Evolutionary conservation across 2,113 vertebrate species (phyloP).

Genomic region (Ailuropoda melanoleuca): DNA sequence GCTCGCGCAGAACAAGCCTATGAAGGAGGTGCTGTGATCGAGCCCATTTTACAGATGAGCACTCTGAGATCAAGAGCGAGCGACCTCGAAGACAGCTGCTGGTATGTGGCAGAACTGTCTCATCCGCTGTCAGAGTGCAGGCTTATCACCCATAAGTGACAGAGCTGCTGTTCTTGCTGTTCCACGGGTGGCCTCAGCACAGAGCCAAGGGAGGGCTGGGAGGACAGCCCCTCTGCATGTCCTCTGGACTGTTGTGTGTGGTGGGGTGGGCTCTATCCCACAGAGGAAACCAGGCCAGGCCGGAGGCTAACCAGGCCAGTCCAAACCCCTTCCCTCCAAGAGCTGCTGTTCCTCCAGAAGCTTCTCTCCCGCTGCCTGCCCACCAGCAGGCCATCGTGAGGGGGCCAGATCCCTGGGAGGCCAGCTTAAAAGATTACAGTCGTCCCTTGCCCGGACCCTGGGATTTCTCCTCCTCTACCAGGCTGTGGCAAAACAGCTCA

Average conservation of each 20-base stretch:
- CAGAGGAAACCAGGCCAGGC: neutral
- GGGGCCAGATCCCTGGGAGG: neutral
- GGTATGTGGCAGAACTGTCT: neutral
- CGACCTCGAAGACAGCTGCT: neutral
- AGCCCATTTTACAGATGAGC: neutral
- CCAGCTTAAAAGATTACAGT: neutral
- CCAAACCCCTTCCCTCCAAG: neutral
- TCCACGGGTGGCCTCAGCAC: neutral
- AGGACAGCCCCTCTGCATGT: neutral
- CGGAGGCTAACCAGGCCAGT: too few relatives aligned
- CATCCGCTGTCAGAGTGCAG: neutral
- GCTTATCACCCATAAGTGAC: neutral
- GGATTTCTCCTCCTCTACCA: neutral
- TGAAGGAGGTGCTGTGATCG: neutral
- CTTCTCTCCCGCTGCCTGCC: neutral
- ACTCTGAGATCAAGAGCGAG: neutral
- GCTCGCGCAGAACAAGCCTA: neutral
- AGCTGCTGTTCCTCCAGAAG: neutral
- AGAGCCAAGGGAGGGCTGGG: neutral
- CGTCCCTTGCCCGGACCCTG: neutral
- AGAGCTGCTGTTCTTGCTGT: neutral
- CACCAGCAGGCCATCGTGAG: neutral
- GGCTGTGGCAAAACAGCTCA: neutral
- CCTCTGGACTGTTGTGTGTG: accelerated
- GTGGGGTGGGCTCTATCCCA: neutral